phyloP scores from a whole-genome alignment of 2,888 invertebrate genomes.

The Plebejus argus region DNA sequence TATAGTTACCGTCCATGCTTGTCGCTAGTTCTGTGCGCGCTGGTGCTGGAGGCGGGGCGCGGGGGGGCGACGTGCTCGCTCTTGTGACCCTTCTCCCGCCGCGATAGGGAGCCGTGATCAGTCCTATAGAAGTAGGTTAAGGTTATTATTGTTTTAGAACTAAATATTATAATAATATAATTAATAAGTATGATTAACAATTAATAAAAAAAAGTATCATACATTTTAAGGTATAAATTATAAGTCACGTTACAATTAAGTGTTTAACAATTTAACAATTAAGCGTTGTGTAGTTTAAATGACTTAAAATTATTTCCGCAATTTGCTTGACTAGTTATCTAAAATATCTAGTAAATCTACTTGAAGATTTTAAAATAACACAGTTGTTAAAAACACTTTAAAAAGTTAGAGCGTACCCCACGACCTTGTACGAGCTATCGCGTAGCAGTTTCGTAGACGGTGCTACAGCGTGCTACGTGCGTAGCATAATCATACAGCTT shows the following conservation, averaged over 20 bases:
- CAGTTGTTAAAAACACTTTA: not conserved
- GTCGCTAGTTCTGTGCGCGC: slow-evolving; percentile 78
- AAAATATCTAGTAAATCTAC: not conserved
- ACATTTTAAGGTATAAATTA: too few species aligned
- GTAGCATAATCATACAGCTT: not conserved
- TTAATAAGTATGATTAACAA: too few species aligned
- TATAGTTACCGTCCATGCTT: slow-evolving; percentile 67
- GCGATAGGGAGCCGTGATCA: slow-evolving; percentile 70
- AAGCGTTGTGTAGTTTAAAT: not conserved
- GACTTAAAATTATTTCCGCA: not conserved
- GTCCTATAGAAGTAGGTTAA: slow-evolving; percentile 47
- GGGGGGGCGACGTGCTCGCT: slow-evolving; percentile 53
- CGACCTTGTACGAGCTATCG: not conserved
- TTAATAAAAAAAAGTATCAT: too few species aligned
- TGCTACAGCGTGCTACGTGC: slow-evolving; percentile 7
- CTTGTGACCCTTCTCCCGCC: slow-evolving; percentile 71
- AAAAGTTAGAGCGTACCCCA: not conserved
- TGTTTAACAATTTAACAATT: too few species aligned
- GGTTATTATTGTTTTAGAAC: not conserved
- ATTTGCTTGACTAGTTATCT: not conserved
- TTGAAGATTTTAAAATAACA: not conserved
- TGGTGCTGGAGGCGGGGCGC: slow-evolving; percentile 67
- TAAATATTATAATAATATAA: too few species aligned
- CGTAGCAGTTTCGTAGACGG: slow-evolving; percentile 10
- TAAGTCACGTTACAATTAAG: too few species aligned